Evolutionary conservation across 1,140 invertebrate species (phyloP).

Genomic region (Eumaeus atala): DNA sequence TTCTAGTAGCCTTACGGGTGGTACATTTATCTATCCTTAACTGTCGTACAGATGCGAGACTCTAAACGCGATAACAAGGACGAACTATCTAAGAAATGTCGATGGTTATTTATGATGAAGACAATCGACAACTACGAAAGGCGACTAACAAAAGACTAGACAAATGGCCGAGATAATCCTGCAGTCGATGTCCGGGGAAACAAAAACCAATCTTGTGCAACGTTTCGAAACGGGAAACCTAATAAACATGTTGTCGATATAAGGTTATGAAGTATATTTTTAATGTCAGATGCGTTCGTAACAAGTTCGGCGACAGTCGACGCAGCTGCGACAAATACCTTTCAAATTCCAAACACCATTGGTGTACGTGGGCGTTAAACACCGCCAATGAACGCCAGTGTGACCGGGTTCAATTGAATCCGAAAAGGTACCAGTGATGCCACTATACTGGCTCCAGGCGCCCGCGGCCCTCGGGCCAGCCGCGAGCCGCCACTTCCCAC

Average conservation of each 20-base stretch:
- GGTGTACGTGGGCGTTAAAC: conserved; percentile 51
- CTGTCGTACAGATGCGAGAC: conserved; percentile 61
- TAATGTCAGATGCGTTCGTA: conserved; percentile 13
- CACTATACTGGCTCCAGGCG: conserved; percentile 27
- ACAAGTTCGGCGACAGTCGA: conserved; percentile 10
- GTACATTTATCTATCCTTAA: conserved; percentile 57
- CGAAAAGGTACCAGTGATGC: conserved; percentile 29
- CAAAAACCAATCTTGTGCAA: neutral
- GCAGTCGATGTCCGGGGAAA: conserved; percentile 36
- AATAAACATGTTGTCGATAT: neutral
- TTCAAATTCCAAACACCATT: conserved; percentile 65
- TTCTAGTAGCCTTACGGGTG: conserved; percentile 47
- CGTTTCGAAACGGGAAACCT: too few relatives aligned
- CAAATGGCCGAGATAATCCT: conserved; percentile 64
- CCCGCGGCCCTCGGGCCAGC: too few relatives aligned
- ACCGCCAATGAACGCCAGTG: conserved; percentile 40
- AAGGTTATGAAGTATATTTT: conserved; percentile 9
- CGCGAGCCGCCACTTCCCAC: conserved; percentile 47
- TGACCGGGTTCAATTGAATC: conserved; percentile 54
- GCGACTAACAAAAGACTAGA: conserved; percentile 60
- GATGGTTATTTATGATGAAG: conserved; percentile 65
- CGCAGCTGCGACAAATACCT: conserved; percentile 59
- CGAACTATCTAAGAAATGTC: conserved; percentile 60
- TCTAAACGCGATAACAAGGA: conserved; percentile 53
- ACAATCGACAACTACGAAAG: conserved; percentile 39